Evolutionary conservation across 2,888 invertebrate genomes (phyloP), one percentile per base, ranked within the genome.

Genomic region (Esperia sulphurella): DNA sequence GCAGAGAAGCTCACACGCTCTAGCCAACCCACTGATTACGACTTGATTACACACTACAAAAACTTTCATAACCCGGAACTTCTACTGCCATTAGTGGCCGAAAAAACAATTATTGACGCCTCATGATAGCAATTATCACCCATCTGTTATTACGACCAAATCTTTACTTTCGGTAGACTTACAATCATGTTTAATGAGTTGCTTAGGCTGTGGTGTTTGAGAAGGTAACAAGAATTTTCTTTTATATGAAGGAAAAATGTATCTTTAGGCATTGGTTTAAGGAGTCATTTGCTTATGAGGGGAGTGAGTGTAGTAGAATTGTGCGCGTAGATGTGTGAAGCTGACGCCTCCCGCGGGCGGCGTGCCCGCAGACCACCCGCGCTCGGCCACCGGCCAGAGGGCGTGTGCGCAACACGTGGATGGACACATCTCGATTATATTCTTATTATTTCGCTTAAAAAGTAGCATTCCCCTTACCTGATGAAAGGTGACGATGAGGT

Each of bases 81-180:
- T 80, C 75, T 70, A 78, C 79, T 78, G 81, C 79, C 78, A 79
- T 82, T 81, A 80, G 78, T 77, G 73, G 71, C 75, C 73, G 79
- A 86, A 86, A 83, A 84, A 86, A 84, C 80, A 80, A 83, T 85
- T 84, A 85, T 84, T 83, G 81, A 83, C 83, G 82, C 84, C 82
- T 82, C 80, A 80, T 83, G 81, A 79, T 82, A 82, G 83, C 87
- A 89, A 89, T 88, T 88, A 87, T 79, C 88, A 85, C 87, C 86
- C 86, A 83, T 83, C 81, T 79, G 82, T 80, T 83, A 82, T 83
- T 83, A 81, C 78, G 65, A 69, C 73, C 72, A 79, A 81, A 83
- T 80, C 81, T 80, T 79, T 79, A 73, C 79, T 79, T 83, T 80
- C 73, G 72, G 77, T 76, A 74, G 73, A 77, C 73, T 68, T 62